Percentiles rank a stretch among this genome's conserved stretches.
Conservation (phyloP, 2,113 vertebrate genomes). For the Crypturellus undulatus region DNA sequence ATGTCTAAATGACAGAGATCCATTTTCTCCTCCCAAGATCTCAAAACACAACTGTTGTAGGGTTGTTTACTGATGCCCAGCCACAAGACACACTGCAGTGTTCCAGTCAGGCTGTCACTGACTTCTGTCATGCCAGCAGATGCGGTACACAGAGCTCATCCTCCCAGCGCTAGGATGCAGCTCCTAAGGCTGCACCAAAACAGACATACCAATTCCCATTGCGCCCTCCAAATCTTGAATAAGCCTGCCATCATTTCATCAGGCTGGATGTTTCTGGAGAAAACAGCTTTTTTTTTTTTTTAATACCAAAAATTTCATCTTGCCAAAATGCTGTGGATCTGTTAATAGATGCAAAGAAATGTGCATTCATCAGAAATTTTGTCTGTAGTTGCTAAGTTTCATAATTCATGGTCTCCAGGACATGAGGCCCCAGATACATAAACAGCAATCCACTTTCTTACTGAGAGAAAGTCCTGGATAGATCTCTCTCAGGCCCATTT, state of each 20-base stretch:
- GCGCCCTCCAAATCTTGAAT: background rate
- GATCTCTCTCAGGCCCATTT: rapidly evolving
- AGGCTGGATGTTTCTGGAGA: background rate
- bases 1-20: background rate
- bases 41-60: background rate
- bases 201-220: background rate
- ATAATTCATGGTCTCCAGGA: background rate
- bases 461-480: background rate
- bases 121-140: background rate
- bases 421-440: background rate
- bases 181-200: background rate
- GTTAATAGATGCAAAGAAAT: background rate
- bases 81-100: background rate
- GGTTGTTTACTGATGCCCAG: background rate
- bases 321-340: background rate
- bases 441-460: background rate
- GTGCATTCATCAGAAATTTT: background rate
- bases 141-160: background rate
- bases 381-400: background rate
- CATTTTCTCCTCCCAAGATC: background rate
- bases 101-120: background rate
- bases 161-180: background rate
- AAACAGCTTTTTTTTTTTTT: background rate
- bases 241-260: background rate
- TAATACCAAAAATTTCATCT: background rate